Base-by-base conservation (phyloP, 2,113 vertebrate species). In the Buteo buteo region DNA sequence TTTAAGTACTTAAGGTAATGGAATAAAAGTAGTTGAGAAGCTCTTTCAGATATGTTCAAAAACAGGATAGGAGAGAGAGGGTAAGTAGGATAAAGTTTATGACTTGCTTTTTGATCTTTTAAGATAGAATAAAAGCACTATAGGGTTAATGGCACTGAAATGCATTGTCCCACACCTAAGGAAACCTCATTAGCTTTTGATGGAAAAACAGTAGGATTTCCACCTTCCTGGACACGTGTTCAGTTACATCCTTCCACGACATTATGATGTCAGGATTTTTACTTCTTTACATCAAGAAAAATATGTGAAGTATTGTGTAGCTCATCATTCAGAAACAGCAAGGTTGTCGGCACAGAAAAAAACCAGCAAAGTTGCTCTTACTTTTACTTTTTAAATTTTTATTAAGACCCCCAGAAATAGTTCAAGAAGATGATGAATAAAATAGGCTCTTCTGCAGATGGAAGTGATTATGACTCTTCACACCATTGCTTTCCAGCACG, bases 1-100 rank as follows among this genome's bases (percentile, higher is more conserved):
- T 98, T 96, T 98, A 98, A 98, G 95, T 97, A 95, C 94, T 96
- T 97, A 98, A 97, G 93, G 97, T 98, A 98, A 98, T 98, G 97
- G 89, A 96, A 87, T 95, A 93, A 95, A 97, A 97, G 93, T 93
- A 94, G 94, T 90, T 97, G 93, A 96, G 97, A 96, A 96, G 91
- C 90, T 94, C 47, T 97, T 97, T 96, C 90, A 95, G 82, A 79
- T 49, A 24, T 86, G 67, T 87, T 94, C 34, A 15, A 72, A 96
- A 97, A 62, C 28, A 86, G 73, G 79, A 57, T 64, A 70, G 88
- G 72, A 80, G 93, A 91, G 84, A 94, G 94, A 83, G 65, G 82
- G 36, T 87, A 94, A 94, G 64, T 14, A 58, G 40, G 58, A 58
- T 71, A 73, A 61, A 88, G 57, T 93, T 93, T 89, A 50, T 69